Evolutionary conservation across 1,140 invertebrate species (phyloP).

Genomic region (Eumeta japonica): DNA sequence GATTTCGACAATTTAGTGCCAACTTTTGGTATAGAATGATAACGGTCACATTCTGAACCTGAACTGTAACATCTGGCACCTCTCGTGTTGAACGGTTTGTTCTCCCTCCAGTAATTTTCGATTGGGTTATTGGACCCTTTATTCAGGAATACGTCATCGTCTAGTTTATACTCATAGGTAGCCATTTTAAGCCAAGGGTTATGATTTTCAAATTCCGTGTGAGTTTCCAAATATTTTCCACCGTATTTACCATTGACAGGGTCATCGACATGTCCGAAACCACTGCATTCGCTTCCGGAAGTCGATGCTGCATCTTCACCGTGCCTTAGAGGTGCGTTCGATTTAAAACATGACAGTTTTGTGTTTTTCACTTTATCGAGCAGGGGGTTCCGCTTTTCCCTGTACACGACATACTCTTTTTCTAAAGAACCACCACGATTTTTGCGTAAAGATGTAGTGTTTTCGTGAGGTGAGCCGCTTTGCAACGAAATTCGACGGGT

Average conservation of each 20-base stretch:
- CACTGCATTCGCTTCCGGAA: constrained; percentile 56
- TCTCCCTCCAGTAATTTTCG: constrained; percentile 41
- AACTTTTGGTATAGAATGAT: constrained; percentile 46
- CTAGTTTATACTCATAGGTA: no score
- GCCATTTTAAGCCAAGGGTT: constrained; percentile 53
- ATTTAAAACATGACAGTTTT: constrained; percentile 67
- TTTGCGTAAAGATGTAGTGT: constrained; percentile 28
- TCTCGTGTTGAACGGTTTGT: constrained; percentile 37
- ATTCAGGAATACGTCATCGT: constrained; percentile 50
- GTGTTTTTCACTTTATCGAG: constrained; percentile 72
- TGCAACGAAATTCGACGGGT: constrained; percentile 47
- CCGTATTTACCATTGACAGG: constrained; percentile 44
- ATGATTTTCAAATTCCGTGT: constrained; percentile 51
- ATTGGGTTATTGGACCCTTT: constrained; percentile 31
- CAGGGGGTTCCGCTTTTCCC: constrained; percentile 68
- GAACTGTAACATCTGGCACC: constrained; percentile 55
- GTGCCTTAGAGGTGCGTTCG: constrained; percentile 45
- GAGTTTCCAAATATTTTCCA: constrained; percentile 34
- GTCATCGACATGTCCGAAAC: constrained; percentile 54
- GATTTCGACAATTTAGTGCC: constrained; percentile 52
- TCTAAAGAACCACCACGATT: constrained; percentile 55
- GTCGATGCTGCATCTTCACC: constrained; percentile 53
- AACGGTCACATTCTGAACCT: constrained; percentile 50
- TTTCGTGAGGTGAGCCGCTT: constrained; percentile 43
- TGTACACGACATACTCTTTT: constrained; percentile 52